phyloP scores from a whole-genome alignment of 2,113 vertebrate species.

The Grammomys dolichurus region DNA sequence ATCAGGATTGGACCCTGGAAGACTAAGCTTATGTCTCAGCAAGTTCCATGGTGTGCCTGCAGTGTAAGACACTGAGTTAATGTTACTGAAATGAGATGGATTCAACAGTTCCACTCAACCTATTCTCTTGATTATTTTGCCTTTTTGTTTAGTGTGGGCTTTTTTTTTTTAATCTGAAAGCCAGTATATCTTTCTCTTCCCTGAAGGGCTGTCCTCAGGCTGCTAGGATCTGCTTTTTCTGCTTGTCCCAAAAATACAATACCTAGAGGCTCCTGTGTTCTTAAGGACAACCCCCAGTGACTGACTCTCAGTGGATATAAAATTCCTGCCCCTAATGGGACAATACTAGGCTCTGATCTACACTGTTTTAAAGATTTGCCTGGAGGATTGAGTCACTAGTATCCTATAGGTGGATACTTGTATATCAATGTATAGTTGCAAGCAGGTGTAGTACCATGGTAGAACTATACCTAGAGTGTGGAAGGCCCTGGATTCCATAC shows the following conservation, averaged over 20 bases:
- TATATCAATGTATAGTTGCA: no score
- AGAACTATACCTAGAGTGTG: background rate
- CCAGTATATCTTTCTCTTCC: background rate
- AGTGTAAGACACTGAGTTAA: no score
- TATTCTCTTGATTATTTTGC: background rate
- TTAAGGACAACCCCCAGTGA: background rate
- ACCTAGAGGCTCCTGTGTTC: background rate
- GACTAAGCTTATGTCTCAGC: background rate
- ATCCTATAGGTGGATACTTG: background rate
- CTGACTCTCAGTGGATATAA: no score
- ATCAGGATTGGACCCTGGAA: background rate
- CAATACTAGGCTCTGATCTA: background rate
- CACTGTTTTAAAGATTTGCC: background rate
- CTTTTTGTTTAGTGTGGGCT: background rate
- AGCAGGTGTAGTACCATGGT: background rate
- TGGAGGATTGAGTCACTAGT: background rate
- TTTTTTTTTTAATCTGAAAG: background rate
- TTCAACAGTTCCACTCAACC: background rate
- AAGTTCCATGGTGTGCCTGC: rapidly evolving
- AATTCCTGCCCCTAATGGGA: background rate
- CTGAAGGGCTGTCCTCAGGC: background rate
- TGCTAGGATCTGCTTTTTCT: background rate
- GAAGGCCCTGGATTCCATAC: background rate
- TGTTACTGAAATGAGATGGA: background rate
- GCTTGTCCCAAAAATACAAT: background rate